A percentile compares a stretch with the other conserved stretches of the same genome.
Conservation (phyloP, 2,113 vertebrate species). For the Myotis lucifugus region DNA sequence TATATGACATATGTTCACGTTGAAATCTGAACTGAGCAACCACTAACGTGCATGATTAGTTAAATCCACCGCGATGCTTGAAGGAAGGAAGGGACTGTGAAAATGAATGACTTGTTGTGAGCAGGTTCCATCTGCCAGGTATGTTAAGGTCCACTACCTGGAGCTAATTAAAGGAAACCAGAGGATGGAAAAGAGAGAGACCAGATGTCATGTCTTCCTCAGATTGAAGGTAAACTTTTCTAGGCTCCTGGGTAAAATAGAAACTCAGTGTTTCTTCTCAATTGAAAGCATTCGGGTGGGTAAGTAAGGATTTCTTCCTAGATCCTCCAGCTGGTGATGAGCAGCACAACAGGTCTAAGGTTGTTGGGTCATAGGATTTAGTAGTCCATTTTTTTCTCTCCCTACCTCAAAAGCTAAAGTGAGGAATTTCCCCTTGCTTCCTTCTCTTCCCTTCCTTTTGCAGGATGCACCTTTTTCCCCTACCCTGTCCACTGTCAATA, state of each 20-base stretch:
- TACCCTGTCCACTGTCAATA: neutral
- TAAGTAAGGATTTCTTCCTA: neutral
- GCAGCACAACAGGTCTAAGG: neutral
- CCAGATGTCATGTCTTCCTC: neutral
- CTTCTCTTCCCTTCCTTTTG: neutral
- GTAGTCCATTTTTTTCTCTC: neutral
- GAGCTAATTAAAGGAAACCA: slow-evolving; percentile 26
- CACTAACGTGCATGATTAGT: neutral
- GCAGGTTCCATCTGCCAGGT: neutral
- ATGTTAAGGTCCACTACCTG: neutral
- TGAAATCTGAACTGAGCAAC: slow-evolving; percentile 10
- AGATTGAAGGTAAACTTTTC: neutral
- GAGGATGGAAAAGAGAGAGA: neutral
- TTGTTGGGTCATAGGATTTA: neutral
- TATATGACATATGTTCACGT: slow-evolving; percentile 27
- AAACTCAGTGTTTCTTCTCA: neutral
- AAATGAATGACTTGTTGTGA: neutral
- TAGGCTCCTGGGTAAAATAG: neutral
- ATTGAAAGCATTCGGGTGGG: neutral
- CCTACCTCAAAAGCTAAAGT: neutral
- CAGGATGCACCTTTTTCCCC: neutral
- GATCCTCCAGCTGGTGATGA: neutral
- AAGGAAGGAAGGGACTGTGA: neutral
- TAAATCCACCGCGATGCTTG: neutral
- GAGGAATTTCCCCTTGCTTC: neutral